A percentile compares a stretch with the other conserved stretches of the same genome.
Conservation (phyloP, 2,888 invertebrate genomes). For the Lymantria monacha region DNA sequence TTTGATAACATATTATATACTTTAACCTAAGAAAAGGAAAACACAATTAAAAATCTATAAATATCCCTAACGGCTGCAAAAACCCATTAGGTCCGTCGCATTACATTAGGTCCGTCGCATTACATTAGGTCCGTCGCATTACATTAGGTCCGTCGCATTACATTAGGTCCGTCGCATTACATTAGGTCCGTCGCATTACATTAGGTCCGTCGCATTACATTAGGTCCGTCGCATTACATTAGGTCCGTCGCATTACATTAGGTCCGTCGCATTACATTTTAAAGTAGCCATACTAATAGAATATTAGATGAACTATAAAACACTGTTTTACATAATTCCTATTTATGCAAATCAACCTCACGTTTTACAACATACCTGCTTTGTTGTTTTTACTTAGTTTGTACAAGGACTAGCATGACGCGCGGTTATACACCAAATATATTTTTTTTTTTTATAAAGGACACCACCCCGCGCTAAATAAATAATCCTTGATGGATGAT, state of each 20-base stretch:
- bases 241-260: no score
- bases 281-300: background rate
- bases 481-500: background rate
- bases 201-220: background rate
- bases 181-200: background rate
- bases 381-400: background rate
- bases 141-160: background rate
- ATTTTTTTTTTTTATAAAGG: no score
- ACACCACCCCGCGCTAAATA: no score
- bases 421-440: background rate
- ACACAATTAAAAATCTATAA: background rate
- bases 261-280: background rate
- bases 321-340: background rate
- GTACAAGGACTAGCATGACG: background rate
- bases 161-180: background rate
- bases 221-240: background rate
- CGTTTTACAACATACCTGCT: background rate
- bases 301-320: background rate
- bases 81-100: background rate
- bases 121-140: background rate
- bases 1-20: background rate
- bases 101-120: background rate
- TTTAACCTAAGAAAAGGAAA: background rate
- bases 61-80: background rate
- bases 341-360: background rate